Percentiles rank a stretch among this genome's conserved stretches.
These are phyloP conservation scores for Neodiprion lecontei DNA, from an alignment of 1,140 invertebrate species.

Conservation along the genomic window DNA sequence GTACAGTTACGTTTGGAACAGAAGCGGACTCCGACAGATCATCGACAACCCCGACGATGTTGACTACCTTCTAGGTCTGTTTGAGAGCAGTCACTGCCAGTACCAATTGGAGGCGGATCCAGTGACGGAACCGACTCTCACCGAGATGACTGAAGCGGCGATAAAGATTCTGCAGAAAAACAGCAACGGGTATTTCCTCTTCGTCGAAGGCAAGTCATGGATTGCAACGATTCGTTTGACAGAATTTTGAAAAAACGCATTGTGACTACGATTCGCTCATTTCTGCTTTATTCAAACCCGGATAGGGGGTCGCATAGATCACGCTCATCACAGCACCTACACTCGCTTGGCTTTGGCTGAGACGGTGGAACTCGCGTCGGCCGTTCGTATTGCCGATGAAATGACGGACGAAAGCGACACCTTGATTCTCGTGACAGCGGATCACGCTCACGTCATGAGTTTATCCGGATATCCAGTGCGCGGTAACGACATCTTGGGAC, in stretches of 20 bases:
- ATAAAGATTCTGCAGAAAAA: slow-evolving; percentile 77
- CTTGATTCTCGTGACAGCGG: slow-evolving; percentile 71
- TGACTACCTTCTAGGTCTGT: slow-evolving; percentile 70
- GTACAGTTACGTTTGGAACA: slow-evolving; percentile 44
- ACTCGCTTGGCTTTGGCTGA: slow-evolving; percentile 73
- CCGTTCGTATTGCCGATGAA: slow-evolving; percentile 66
- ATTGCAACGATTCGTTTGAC: background rate
- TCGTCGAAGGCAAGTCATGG: slow-evolving; percentile 68
- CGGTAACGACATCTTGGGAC: slow-evolving; percentile 73
- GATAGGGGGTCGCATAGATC: slow-evolving; percentile 73
- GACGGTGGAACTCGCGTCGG: slow-evolving; percentile 73
- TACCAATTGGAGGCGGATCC: slow-evolving; percentile 64
- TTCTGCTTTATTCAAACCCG: background rate
- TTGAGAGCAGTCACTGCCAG: slow-evolving; percentile 62
- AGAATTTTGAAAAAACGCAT: background rate
- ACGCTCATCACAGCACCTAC: slow-evolving; percentile 72
- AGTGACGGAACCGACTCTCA: slow-evolving; percentile 69
- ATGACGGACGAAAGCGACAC: slow-evolving; percentile 69
- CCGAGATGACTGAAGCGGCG: slow-evolving; percentile 83
- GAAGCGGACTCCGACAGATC: slow-evolving; percentile 59
- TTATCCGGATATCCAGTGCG: slow-evolving; percentile 73
- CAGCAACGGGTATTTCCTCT: slow-evolving; percentile 73
- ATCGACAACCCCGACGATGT: slow-evolving; percentile 38
- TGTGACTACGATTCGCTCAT: too few relatives aligned
- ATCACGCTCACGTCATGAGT: slow-evolving; percentile 72